Percentiles rank a stretch among this genome's conserved stretches.
phyloP scores from a whole-genome alignment of 2,888 invertebrate genomes.

The Eulithis prunata region DNA sequence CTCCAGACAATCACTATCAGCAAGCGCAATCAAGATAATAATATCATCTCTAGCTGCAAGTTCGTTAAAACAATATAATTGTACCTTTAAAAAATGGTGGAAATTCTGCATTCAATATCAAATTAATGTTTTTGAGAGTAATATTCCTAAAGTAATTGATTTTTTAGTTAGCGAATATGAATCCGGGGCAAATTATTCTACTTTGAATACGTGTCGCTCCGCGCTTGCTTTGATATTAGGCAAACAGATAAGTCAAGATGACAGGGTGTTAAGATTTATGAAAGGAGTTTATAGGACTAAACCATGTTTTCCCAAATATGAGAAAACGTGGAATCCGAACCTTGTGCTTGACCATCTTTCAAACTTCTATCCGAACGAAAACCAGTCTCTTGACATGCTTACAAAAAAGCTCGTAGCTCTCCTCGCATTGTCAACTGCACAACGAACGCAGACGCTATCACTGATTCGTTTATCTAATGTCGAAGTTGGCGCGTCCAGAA shows the following conservation, averaged over 20 bases:
- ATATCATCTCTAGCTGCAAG: background rate
- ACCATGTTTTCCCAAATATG: background rate
- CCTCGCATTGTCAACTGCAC: too few relatives aligned
- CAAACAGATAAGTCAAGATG: background rate
- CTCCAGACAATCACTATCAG: background rate
- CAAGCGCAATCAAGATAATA: background rate
- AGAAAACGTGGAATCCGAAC: background rate
- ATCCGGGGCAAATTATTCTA: background rate
- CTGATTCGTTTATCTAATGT: too few relatives aligned
- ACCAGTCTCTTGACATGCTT: background rate
- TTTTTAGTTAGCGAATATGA: background rate
- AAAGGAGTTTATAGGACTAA: constrained; percentile 1
- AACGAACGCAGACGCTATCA: too few relatives aligned
- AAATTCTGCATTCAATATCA: background rate
- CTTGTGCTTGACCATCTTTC: background rate
- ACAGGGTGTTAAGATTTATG: background rate
- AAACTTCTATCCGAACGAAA: background rate
- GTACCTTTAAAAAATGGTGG: background rate
- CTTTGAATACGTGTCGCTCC: background rate
- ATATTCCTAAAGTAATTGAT: background rate
- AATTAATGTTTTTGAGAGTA: background rate
- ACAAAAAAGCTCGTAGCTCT: background rate
- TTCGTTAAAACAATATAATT: background rate
- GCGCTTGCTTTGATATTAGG: background rate
- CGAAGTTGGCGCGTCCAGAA: too few relatives aligned